Evolutionary conservation across 2,888 invertebrate genomes (phyloP).

Genomic region (Embidobia sp.): DNA sequence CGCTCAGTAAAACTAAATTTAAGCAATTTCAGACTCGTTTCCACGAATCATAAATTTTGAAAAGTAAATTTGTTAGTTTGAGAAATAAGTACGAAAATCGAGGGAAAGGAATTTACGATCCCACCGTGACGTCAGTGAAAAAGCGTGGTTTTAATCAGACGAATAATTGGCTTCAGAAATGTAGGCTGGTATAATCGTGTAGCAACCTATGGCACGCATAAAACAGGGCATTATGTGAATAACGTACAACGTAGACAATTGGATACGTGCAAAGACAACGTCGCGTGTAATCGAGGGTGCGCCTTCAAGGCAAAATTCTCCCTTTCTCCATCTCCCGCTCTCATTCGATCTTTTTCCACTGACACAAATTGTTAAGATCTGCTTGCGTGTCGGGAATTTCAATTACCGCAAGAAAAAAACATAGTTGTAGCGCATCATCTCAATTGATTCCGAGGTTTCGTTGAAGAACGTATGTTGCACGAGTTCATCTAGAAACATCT

Average conservation of each 20-base stretch:
- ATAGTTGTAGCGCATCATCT: conserved; percentile 1
- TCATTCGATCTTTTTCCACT: conserved; percentile 1
- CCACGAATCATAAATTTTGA: too few species aligned
- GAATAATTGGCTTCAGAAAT: neutral
- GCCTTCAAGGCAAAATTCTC: conserved; percentile 20
- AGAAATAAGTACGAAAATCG: too few species aligned
- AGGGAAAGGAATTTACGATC: too few species aligned
- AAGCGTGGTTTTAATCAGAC: neutral
- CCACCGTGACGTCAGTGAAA: too few species aligned
- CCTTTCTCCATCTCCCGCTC: neutral
- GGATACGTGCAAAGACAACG: conserved; percentile 9
- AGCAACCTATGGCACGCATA: conserved; percentile 1
- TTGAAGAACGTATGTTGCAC: conserved; percentile 1
- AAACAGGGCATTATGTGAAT: conserved; percentile 20
- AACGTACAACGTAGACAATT: conserved; percentile 16
- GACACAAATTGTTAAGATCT: conserved; percentile 42
- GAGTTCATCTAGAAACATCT: too few species aligned
- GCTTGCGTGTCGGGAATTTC: conserved; percentile 37
- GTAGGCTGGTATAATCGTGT: neutral
- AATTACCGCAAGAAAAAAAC: conserved; percentile 14
- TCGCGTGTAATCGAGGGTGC: conserved; percentile 38
- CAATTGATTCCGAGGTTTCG: conserved; percentile 7
- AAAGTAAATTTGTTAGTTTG: too few species aligned
- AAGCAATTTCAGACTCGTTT: too few species aligned
- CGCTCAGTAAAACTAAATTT: too few species aligned